Conservation (phyloP, 2,888 invertebrate species). For the Mimachlamys varia region DNA sequence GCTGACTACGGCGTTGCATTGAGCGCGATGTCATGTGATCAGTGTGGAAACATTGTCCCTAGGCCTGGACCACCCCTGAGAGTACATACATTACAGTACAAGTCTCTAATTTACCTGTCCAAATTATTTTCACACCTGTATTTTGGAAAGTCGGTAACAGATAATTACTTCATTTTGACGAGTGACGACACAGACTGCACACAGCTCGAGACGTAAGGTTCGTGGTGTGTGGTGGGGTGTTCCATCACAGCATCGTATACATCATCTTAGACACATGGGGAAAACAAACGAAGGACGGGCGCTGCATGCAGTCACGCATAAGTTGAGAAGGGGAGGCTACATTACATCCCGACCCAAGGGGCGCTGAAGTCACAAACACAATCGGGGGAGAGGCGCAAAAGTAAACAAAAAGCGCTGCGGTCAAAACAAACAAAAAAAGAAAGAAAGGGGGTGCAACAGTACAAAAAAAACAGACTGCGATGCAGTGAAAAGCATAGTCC, state of each 20-base stretch:
- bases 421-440: no score
- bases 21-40: neutral
- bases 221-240: neutral
- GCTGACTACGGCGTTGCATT: neutral
- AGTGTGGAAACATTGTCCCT: neutral
- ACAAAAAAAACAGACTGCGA: no score
- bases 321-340: neutral
- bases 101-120: conserved; percentile 27
- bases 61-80: conserved; percentile 1
- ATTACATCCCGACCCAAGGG: neutral
- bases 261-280: neutral
- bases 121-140: neutral
- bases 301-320: neutral
- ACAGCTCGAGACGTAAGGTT: neutral
- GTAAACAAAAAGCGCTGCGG: no score
- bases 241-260: neutral
- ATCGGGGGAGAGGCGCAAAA: no score
- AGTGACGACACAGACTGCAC: conserved; percentile 12
- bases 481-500: no score
- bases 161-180: conserved; percentile 32
- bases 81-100: neutral
- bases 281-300: no score
- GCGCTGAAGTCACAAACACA: no score
- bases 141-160: conserved; percentile 18
- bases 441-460: no score